Conservation (phyloP, 2,113 vertebrate species). For the Dinomys branickii region DNA sequence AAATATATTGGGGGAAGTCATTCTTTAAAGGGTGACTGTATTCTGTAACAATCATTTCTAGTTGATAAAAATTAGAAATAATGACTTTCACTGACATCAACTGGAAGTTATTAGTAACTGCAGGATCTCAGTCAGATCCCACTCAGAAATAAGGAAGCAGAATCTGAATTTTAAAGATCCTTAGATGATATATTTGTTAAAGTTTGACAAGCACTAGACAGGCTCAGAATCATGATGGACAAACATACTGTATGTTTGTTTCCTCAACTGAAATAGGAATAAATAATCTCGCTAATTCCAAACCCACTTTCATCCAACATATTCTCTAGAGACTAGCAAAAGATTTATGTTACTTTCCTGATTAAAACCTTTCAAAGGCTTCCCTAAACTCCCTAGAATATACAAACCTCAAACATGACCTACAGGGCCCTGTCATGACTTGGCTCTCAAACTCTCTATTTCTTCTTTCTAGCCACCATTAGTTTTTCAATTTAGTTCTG, state of each 20-base stretch:
- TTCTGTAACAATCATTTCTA: background rate
- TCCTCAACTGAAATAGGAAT: background rate
- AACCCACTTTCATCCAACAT: background rate
- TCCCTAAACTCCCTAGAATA: constrained; percentile 21
- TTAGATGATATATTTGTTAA: background rate
- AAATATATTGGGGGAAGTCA: constrained; percentile 1
- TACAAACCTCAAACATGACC: constrained; percentile 32
- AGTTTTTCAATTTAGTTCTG: constrained; percentile 42
- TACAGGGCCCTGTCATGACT: background rate
- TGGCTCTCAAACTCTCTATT: background rate
- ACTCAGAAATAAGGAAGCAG: background rate
- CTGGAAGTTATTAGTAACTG: background rate
- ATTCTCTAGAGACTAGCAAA: constrained; percentile 41
- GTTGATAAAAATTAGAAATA: constrained; percentile 28
- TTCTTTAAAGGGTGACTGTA: background rate
- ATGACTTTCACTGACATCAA: constrained; percentile 8
- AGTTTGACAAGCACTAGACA: constrained; percentile 5
- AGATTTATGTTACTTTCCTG: constrained; percentile 33
- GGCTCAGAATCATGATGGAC: background rate
- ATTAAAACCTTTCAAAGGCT: constrained; percentile 45
- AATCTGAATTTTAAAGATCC: constrained; percentile 48
- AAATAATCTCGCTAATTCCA: constrained; percentile 5
- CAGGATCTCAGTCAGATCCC: constrained; percentile 17
- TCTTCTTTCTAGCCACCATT: constrained; percentile 23
- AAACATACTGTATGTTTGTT: too few species aligned